A percentile compares a stretch with the other conserved stretches of the same genome.
Evolutionary conservation across 2,113 vertebrate species (phyloP).

Genomic region (Tautogolabrus adspersus): DNA sequence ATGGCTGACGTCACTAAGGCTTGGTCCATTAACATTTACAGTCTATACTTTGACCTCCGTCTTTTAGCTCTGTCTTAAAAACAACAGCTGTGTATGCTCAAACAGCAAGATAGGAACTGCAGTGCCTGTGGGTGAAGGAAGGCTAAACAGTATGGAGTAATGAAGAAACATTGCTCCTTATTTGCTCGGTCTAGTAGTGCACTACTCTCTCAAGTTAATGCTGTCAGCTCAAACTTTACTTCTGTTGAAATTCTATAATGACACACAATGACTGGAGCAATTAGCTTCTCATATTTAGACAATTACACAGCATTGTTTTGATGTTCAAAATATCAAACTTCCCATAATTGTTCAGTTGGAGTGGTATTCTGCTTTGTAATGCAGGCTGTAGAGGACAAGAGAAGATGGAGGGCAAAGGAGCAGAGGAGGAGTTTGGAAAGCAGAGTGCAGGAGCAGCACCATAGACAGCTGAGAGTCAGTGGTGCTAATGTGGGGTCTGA

Average conservation of each 20-base stretch:
- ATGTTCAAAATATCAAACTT: conserved; percentile 1
- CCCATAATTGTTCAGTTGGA: neutral
- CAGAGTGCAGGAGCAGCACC: conserved; percentile 55
- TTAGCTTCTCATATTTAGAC: neutral
- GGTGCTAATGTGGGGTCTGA: conserved; percentile 79
- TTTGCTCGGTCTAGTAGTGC: too few species aligned
- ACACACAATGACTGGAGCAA: too few species aligned
- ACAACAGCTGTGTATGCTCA: too few species aligned
- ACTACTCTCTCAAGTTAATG: too few species aligned
- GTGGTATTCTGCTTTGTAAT: conserved; percentile 28
- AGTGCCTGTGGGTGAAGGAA: too few species aligned
- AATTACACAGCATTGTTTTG: neutral
- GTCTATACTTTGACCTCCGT: too few species aligned
- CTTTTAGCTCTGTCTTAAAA: too few species aligned
- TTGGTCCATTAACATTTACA: too few species aligned
- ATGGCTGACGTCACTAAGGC: too few species aligned
- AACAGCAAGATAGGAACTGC: too few species aligned
- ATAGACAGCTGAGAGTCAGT: conserved; percentile 76
- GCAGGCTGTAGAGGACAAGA: conserved; percentile 15
- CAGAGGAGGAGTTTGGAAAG: conserved; percentile 47
- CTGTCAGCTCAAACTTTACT: neutral
- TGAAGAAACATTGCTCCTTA: too few species aligned
- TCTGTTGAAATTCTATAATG: neutral
- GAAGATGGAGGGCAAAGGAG: conserved; percentile 49
- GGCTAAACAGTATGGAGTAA: too few species aligned